Conservation (phyloP, 2,113 vertebrate species). For the Gambusia affinis region DNA sequence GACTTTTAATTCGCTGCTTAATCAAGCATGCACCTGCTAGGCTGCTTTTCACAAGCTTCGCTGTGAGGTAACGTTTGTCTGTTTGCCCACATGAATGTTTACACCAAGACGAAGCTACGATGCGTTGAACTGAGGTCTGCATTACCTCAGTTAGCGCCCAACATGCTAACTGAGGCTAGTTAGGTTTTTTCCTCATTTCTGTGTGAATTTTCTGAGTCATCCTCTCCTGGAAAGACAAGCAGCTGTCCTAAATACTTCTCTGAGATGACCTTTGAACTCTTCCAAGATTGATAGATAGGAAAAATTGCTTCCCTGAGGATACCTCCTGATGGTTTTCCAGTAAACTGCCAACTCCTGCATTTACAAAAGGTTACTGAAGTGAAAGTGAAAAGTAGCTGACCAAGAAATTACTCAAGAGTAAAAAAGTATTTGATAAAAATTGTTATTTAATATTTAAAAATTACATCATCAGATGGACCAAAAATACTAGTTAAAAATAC, state of each 20-base stretch:
- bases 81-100: not conserved
- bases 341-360: too few relatives aligned
- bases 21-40: constrained; percentile 29
- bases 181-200: too few relatives aligned
- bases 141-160: not conserved
- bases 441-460: too few relatives aligned
- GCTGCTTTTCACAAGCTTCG: not conserved
- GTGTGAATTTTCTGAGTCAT: not conserved
- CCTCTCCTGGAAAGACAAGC: not conserved
- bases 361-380: too few relatives aligned
- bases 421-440: too few relatives aligned
- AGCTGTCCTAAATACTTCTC: not conserved
- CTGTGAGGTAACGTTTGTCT: not conserved
- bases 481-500: too few relatives aligned
- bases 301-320: not conserved
- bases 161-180: not conserved
- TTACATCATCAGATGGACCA: too few relatives aligned
- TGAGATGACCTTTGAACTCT: not conserved
- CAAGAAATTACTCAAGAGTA: too few relatives aligned
- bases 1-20: constrained; percentile 54
- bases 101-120: not conserved
- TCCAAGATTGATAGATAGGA: not conserved
- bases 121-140: not conserved
- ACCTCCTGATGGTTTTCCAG: not conserved
- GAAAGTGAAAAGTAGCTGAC: too few relatives aligned